Evolutionary conservation across 1,140 invertebrate species (phyloP), one percentile per base, ranked within the genome.

Genomic region (Sinella curviseta): DNA sequence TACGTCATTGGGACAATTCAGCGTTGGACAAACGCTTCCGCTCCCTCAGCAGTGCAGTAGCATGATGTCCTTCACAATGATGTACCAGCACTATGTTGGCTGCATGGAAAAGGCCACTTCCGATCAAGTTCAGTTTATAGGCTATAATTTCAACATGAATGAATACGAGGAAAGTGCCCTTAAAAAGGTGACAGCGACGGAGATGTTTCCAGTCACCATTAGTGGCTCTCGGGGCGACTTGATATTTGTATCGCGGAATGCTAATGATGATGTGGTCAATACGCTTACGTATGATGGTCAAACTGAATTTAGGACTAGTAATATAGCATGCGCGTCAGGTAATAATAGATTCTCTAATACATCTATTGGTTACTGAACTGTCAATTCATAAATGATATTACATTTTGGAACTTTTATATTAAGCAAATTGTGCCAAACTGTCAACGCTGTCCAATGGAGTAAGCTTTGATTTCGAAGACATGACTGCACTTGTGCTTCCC

Each of bases 211-310:
- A 35, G 20, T 78, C 34, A 39, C 28, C 2, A 30, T 79, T 0
- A 74, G 74, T 8, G 76, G 77, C n/a, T 79, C 73, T 24, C 35
- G 67, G n/a, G 80, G 77, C 34, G 78, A 82, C 65, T 8, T 26
- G 1, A 48, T 82, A 0, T 28, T 82, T 24, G 8, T 82, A 12
- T n/a, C n/a, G n/a, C 48, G 14, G 20, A 36, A 28, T 17, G 24
- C 54, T 24, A 20, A 16, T 1, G 39, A 60, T 26, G 73, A 73
- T 2, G n/a, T 34, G 16, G 73, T 76, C 0, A 65, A 77, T 24
- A 30, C 79, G 31, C 39, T 78, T 0, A 20, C 30, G 30, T 82
- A 60, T 57, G 75, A 79, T 79, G 74, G 74, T 3, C 1, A 57
- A 3, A 35, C 34, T 24, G 1, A 0, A n/a, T 81, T 81, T 34